Base-by-base conservation (phyloP, 2,113 vertebrate genomes). In the Lepus americanus region DNA sequence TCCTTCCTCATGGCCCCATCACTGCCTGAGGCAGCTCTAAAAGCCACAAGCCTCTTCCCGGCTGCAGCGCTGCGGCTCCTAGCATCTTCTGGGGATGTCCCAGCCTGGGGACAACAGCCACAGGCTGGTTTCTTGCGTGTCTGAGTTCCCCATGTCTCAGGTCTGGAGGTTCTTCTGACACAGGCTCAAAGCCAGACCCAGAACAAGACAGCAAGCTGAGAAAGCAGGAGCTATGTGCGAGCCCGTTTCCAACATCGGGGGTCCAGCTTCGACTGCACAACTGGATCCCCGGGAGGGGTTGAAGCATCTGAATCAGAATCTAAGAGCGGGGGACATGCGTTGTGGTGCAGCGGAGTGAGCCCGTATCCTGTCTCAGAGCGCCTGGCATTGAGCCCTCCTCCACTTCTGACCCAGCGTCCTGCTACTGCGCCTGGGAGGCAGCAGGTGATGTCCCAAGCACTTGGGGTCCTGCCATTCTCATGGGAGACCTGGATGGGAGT, bases 181-280 rank as follows among this genome's bases (percentile, higher is more conserved):
- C 29, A 53, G 31, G 31, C 67, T 78, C 74, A 33, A 53, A 78
- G 87, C 31, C 59, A 66, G 31, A 4, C 29, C 17, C 7, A 9
- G 49, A 44, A 36, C 2, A 0, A 39, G 7, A 29, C 9, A 44
- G 76, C 36, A 25, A 11, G 36, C 55, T 27, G 29, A 49, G 29
- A 10, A 67, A 59, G 22, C 10, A 0, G 33, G 36, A 82, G 29
- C 55, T 9, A 19, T 0, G 2, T 0, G 7, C 1, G 1, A 9
- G 27, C 49, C 49, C 20, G 11, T 49, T 9, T 23, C 36, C 8
- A 23, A 33, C 1, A 4, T 10, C 61, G 55, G 23, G 6, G 19
- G n/a, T 19, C 39, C 14, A 9, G 66, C 22, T 39, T 44, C n/a
- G 36, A 49, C 8, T 23, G 31, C 13, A 27, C 39, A 77, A 1